phyloP scores from a whole-genome alignment of 2,888 invertebrate genomes.

The Acleris laterana region DNA sequence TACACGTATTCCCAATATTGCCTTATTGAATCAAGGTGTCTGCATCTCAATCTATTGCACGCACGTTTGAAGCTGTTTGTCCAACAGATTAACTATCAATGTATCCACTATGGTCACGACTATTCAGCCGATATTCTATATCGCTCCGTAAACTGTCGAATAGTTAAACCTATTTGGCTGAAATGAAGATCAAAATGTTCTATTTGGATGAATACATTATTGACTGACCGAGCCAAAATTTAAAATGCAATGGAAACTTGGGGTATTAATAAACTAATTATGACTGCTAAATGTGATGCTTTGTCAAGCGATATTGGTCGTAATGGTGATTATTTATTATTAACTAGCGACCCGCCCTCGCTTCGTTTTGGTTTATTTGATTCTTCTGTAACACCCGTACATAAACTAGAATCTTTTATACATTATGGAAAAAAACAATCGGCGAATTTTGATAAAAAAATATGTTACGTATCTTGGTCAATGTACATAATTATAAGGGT shows the following conservation, averaged over 20 bases:
- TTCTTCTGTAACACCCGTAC: no score
- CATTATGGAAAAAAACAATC: no score
- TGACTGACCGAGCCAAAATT: neutral
- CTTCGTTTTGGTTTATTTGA: no score
- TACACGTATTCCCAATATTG: neutral
- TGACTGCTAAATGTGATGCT: constrained; percentile 10
- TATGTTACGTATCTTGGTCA: no score
- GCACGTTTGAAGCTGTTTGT: neutral
- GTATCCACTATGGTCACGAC: neutral
- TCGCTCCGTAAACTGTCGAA: neutral
- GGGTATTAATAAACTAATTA: constrained; percentile 1
- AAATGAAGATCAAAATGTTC: constrained; percentile 2
- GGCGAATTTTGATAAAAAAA: no score
- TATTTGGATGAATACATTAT: neutral
- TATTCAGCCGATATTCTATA: constrained; percentile 5
- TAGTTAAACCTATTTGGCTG: neutral
- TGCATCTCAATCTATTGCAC: neutral
- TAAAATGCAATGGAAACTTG: neutral
- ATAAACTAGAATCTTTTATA: no score
- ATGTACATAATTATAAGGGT: no score
- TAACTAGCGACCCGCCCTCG: no score
- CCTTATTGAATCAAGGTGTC: neutral
- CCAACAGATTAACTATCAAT: neutral
- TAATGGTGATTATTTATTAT: no score
- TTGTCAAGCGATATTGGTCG: neutral